These are phyloP conservation scores for Albula glossodonta DNA, from an alignment of 2,113 vertebrate genomes.

Conservation along the genomic window DNA sequence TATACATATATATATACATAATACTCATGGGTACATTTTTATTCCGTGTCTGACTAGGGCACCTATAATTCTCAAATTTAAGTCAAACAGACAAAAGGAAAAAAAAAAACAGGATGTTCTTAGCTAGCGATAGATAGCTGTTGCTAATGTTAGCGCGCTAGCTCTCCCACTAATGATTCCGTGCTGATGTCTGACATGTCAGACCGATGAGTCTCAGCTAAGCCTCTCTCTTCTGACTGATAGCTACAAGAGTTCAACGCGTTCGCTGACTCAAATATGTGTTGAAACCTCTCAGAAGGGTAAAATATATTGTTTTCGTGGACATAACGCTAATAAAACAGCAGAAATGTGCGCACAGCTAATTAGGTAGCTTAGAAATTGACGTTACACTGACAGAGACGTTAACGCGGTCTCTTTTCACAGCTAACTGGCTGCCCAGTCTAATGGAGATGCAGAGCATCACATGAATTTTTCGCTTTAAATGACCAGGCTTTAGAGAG, in stretches of 20 bases:
- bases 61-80: neutral
- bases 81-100: neutral
- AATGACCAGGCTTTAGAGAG: too few relatives aligned
- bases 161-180: neutral
- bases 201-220: neutral
- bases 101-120: constrained; percentile 11
- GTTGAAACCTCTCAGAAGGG: neutral
- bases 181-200: neutral
- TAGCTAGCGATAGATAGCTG: neutral
- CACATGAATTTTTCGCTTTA: too few relatives aligned
- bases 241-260: too few relatives aligned
- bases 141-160: constrained; percentile 7
- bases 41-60: neutral
- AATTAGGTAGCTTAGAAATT: neutral
- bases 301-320: neutral
- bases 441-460: too few relatives aligned
- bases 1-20: neutral
- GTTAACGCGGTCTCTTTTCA: too few relatives aligned
- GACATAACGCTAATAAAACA: neutral
- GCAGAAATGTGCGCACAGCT: neutral
- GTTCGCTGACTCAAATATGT: too few relatives aligned
- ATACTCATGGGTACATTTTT: neutral
- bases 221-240: neutral
- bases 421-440: too few relatives aligned
- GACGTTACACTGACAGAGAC: too few relatives aligned